Evolutionary conservation across 2,888 invertebrate genomes (phyloP), one percentile per base, ranked within the genome.

Genomic region (Monopis laevigella): DNA sequence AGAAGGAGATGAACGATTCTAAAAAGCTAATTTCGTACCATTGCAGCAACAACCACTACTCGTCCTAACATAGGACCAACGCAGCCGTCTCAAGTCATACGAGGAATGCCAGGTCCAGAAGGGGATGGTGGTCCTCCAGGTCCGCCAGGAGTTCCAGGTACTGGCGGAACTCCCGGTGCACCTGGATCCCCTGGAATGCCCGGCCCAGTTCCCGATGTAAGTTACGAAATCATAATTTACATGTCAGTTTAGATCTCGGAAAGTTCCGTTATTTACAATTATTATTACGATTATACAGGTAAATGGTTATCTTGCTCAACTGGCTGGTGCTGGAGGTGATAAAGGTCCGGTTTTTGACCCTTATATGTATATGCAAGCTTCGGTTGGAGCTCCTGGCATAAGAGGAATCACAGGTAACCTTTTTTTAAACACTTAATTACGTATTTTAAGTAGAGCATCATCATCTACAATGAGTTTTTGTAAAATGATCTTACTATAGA

Each of bases 371-470:
- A 70, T 92, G 62, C 92, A 92, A 68, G 88, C 92, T 12, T 87
- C 90, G 52, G 88, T 90, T 1, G 92, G 92, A 4, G 87, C 90
- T 10, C 84, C 88, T 12, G 95, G 96, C 26, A 85, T 90, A 0
- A 81, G 92, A 58, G 95, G 96, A 48, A 83, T 89, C 30, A 85
- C 88, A 51, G 94, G 92, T 80, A 72, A 62, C 35, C 43, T 30
- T 4, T 29, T 29, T 27, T 27, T 24, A 7, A 24, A 7, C 10
- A 7, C 6, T 7, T 24, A 7, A 24, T 24, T 6, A 24, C 6
- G 6, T 24, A 6, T 24, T 7, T 10, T 7, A 10, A 7, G 6
- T 24, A 7, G 6, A 24, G 10, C 10, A 6, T 7, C 10, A 24
- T 6, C 6, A 24, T 24, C 10, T 24, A 24, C 6, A 24, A n/a